Percentiles rank a stretch among this genome's conserved stretches.
These are phyloP conservation scores for Lithophane socia DNA, from an alignment of 2,888 invertebrate species.

Conservation along the genomic window DNA sequence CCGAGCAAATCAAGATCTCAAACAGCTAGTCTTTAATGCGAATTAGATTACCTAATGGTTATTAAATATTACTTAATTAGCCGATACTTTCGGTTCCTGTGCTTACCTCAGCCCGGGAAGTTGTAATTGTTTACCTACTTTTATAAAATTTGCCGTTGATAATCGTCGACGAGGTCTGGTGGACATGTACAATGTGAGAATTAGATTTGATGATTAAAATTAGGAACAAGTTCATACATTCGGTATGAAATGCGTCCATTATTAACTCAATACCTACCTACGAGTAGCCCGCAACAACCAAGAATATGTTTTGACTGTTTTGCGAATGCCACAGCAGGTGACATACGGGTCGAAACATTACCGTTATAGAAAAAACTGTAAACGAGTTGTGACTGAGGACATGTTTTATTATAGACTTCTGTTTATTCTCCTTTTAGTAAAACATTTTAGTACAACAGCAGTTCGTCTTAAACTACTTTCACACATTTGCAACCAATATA, in stretches of 20 bases:
- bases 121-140: conserved; percentile 64
- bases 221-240: conserved; percentile 40
- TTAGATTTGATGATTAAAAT: conserved; percentile 55
- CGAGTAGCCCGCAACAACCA: background rate
- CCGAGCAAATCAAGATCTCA: conserved; percentile 29
- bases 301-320: conserved; percentile 1
- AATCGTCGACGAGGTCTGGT: conserved; percentile 69
- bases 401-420: conserved; percentile 21
- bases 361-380: conserved; percentile 45
- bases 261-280: background rate
- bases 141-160: conserved; percentile 68
- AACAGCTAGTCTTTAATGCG: conserved; percentile 14
- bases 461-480: conserved; percentile 36
- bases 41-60: conserved; percentile 36
- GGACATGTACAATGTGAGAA: conserved; percentile 62
- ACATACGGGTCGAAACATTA: conserved; percentile 40
- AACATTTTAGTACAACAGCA: no score
- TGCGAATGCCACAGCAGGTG: conserved; percentile 35
- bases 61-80: conserved; percentile 41
- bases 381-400: conserved; percentile 39
- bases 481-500: conserved; percentile 17
- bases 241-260: conserved; percentile 2
- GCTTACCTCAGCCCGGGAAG: conserved; percentile 66
- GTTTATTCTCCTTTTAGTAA: conserved; percentile 11
- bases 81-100: conserved; percentile 63